Evolutionary conservation across 2,888 invertebrate genomes (phyloP).

Genomic region (Trissonchulus sp.): DNA sequence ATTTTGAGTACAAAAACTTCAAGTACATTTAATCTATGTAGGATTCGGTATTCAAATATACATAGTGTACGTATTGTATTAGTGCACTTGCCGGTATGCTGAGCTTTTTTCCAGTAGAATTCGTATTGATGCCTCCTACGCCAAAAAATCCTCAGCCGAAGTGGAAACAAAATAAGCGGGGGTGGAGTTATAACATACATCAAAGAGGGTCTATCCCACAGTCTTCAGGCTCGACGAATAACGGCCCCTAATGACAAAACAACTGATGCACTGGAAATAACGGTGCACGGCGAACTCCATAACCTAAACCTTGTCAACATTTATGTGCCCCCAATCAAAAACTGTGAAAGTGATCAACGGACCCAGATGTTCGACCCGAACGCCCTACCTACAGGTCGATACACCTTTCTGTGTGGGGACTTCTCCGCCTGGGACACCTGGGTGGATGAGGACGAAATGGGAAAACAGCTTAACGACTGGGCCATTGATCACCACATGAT

Average conservation of each 20-base stretch:
- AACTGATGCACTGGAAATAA: slow-evolving; percentile 12
- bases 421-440: background rate
- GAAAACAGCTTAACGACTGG: slow-evolving; percentile 2
- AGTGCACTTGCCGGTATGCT: too few species aligned
- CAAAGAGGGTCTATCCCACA: background rate
- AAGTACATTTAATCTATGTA: too few species aligned
- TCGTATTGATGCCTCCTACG: too few species aligned
- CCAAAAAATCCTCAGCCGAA: too few species aligned
- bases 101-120: too few species aligned
- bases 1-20: too few species aligned
- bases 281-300: background rate
- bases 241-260: background rate
- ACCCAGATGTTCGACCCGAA: background rate
- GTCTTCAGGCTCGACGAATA: background rate
- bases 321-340: slow-evolving; percentile 13
- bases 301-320: slow-evolving; percentile 14
- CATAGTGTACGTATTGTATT: too few species aligned
- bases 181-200: slow-evolving; percentile 11
- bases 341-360: background rate
- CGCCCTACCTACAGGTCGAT: background rate
- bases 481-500: background rate
- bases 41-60: too few species aligned
- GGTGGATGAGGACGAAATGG: background rate
- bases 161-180: too few species aligned
- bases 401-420: slow-evolving; percentile 8